Evolutionary conservation across 2,888 invertebrate species (phyloP), one percentile per base, ranked within the genome.

Genomic region (Smittia aterrima): DNA sequence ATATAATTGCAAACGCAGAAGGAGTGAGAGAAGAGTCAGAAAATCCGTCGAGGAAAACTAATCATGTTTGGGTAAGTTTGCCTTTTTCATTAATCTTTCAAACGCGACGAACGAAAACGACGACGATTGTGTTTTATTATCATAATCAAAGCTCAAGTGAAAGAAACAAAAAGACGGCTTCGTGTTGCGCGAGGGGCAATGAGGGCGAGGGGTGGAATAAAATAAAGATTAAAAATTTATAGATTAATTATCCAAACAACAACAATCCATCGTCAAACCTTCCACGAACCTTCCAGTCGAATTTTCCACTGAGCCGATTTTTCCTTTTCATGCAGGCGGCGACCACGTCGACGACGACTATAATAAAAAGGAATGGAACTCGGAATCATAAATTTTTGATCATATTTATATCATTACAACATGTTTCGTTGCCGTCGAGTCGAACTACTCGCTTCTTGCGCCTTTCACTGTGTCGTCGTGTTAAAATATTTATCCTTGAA

Each of bases 41-140:
- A 47, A 47, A 13, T 70, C 54, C 70, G 54, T 25, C 54, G 24
- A 25, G 53, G 53, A 54, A 22, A 32, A 54, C 53, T 70, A 70
- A 70, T 70, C 70, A 70, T 70, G 70, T 70, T 70, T 70, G 70
- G 70, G 70, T 70, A 32, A 70, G 70, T 54, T 47, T 47, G 47
- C 47, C 32, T 32, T 32, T 32, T 32, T 25, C 24, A 32, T 66
- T 32, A 66, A 66, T 66, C 32, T 20, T 66, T 38, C n/a, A 32
- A 38, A 54, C 58, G 47, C n/a, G n/a, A 47, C n/a, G n/a, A n/a
- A n/a, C n/a, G n/a, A n/a, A n/a, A n/a, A n/a, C n/a, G n/a, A n/a
- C 47, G 16, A 47, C 47, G 16, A 16, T 47, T 47, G 47, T 47
- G 47, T n/a, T 47, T 47, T n/a, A 47, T 47, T 47, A 16, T n/a